These are phyloP conservation scores for Microchirus variegatus DNA, from an alignment of 2,797 vertebrate species.

Conservation along the genomic window DNA sequence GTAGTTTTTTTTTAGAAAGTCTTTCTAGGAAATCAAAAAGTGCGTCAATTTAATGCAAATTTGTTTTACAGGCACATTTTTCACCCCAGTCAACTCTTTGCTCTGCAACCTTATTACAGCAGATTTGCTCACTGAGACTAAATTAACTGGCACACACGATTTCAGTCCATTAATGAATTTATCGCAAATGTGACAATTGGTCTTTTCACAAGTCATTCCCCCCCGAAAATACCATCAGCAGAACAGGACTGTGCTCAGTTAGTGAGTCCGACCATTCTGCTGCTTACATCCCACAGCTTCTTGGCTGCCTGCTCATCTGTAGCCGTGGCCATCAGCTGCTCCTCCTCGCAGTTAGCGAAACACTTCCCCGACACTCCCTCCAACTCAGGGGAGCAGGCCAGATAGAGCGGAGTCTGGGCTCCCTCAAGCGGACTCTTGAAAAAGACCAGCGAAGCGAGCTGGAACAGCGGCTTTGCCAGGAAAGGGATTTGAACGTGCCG, in stretches of 20 bases:
- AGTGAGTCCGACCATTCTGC: constrained; percentile 89
- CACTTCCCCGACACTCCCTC: constrained; percentile 90
- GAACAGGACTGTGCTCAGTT: constrained; percentile 66
- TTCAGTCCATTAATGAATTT: constrained; percentile 22
- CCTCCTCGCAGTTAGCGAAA: constrained; percentile 91
- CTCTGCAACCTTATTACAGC: constrained; percentile 5
- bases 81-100: constrained; percentile 23
- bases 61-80: constrained; percentile 9
- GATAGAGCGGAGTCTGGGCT: constrained; percentile 90
- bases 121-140: constrained; percentile 8
- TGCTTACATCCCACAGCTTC: constrained; percentile 93
- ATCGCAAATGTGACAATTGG: constrained; percentile 8
- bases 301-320: constrained; percentile 86
- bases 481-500: constrained; percentile 88
- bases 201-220: constrained; percentile 12
- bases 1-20: neutral
- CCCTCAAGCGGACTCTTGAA: constrained; percentile 93
- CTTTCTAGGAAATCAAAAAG: neutral
- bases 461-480: constrained; percentile 88
- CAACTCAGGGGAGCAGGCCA: constrained; percentile 89
- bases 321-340: constrained; percentile 87
- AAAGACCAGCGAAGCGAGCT: constrained; percentile 87
- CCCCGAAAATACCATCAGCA: constrained; percentile 6
- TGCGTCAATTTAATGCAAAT: neutral
- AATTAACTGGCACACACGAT: constrained; percentile 41